Evolutionary conservation across 2,888 invertebrate genomes (phyloP), one percentile per base, ranked within the genome.

Genomic region (Drosophila sordidapex): DNA sequence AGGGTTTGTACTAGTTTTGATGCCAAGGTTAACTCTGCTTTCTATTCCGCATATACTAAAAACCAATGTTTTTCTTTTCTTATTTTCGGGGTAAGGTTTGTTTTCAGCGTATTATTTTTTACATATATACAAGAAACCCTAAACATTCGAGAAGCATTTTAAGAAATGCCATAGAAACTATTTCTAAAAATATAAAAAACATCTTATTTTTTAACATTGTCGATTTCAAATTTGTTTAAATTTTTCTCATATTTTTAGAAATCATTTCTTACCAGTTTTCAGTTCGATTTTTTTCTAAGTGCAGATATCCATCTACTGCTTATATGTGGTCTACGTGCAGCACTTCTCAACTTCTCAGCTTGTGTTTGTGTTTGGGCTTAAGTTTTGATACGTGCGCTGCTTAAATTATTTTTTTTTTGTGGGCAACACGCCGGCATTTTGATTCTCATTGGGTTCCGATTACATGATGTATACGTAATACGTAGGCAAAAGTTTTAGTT

Each of bases 321-420:
- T 82, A 83, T 81, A 65, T 67, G 73, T 61, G 62, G 62, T 27
- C 63, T 80, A 87, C 87, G 87, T 82, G 84, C 69, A 65, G 33
- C 58, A 52, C 46, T 56, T 61, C 35, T n/a, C 38, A 11, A 40
- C 54, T 48, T 51, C 53, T 38, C 52, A 61, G 57, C 66, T 46
- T 13, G 61, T 76, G 59, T 79, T 49, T 67, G 77, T 57, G 38
- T 68, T 78, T 46, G 36, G 52, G 53, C 70, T 70, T 72, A 79
- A 74, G 76, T 81, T 72, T 75, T 48, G 69, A 61, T 80, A 87
- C 90, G 82, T 87, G 87, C 81, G 49, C 68, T 81, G 83, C 74
- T 67, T 83, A 82, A 78, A 81, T 81, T 76, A 72, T 25, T 25
- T 25, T 15, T 15, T 15, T 46, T 46, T 46, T 27, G 25, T 58